Evolutionary conservation across 1,140 invertebrate species (phyloP).

Genomic region (Nasonia giraulti): DNA sequence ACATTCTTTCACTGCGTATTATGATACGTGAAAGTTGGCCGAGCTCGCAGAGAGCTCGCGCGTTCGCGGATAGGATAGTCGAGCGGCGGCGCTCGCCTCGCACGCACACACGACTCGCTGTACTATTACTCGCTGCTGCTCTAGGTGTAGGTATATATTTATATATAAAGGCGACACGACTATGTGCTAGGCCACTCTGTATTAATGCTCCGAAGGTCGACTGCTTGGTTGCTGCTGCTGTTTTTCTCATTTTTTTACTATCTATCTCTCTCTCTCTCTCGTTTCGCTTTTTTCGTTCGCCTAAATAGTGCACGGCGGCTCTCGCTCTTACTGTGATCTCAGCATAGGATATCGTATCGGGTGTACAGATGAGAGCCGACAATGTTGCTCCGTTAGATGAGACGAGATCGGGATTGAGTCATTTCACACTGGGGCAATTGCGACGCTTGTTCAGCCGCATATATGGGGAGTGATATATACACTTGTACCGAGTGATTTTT

Average conservation of each 20-base stretch:
- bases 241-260: neutral
- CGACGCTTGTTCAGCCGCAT: no score
- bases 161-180: constrained; percentile 5
- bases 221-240: constrained; percentile 51
- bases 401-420: neutral
- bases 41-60: constrained; percentile 39
- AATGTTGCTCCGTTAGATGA: neutral
- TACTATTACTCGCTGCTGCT: neutral
- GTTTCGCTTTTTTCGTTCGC: neutral
- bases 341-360: neutral
- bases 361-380: no score
- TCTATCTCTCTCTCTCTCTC: neutral
- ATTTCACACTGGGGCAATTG: neutral
- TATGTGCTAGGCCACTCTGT: neutral
- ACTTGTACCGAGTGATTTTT: neutral
- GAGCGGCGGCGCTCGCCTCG: neutral
- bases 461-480: no score
- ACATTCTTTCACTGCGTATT: constrained; percentile 72
- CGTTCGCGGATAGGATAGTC: neutral
- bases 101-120: constrained; percentile 58
- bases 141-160: neutral
- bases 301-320: neutral
- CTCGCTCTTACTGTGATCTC: neutral
- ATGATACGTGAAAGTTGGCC: constrained; percentile 73
- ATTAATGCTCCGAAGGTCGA: constrained; percentile 66